Evolutionary conservation across 1,140 invertebrate genomes (phyloP), one percentile per base, ranked within the genome.

Genomic region (Heliothis subflexa): DNA sequence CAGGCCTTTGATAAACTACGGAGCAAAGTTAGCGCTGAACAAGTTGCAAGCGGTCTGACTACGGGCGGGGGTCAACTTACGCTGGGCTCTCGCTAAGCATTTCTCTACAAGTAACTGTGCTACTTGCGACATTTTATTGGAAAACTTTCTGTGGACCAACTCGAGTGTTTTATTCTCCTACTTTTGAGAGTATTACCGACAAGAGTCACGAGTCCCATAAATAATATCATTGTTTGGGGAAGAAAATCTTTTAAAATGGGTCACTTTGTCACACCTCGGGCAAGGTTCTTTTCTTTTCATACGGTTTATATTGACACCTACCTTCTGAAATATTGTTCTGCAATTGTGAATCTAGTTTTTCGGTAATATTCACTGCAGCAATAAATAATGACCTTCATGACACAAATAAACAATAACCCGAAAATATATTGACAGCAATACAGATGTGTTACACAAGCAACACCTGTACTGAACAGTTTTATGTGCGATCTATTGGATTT

Each of bases 111-210:
- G 73, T 75, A 50, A 75, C 14, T 64, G 21, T 28, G 73, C 59
- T 75, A 59, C 59, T 75, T 75, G 47, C 40, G 47, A 75, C 18
- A 75, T 75, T 75, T 75, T 75, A 75, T 75, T 61, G 47, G 73
- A 75, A 75, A 75, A 75, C 28, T 75, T 75, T 62, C 13, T 47
- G 73, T 64, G 73, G 18, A 64, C 25, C 54, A 12, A 62, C 57
- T 62, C 45, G n/a, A 75, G 28, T 75, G 59, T 62, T 75, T 75
- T 75, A 75, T 75, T 75, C 73, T 64, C 73, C 62, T 75, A 64
- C 57, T 75, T 40, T 18, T n/a, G 21, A 13, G 50, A 49, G 55
- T 59, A 57, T 73, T 73, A 73, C 54, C 50, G 70, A 59, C 71
- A 59, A 66, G 14, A 73, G 55, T 47, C 71, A 73, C 33, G 13